Conservation (phyloP, 2,113 vertebrate species). For the Mugil cephalus region DNA sequence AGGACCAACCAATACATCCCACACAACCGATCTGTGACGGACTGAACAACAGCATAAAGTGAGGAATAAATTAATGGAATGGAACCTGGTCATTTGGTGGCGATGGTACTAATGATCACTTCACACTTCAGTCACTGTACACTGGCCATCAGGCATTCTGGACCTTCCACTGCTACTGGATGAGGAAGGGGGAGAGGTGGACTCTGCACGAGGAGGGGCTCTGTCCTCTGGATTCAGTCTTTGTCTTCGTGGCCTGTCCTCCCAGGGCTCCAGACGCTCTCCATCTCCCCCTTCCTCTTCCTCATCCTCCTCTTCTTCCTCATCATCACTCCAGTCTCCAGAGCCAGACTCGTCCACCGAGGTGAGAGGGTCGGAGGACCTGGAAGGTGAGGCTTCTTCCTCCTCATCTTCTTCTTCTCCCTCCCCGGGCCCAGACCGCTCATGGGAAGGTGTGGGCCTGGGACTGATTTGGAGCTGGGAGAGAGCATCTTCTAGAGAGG, state of each 20-base stretch:
- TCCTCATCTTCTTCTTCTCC: conserved; percentile 90
- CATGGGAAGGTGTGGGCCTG: conserved; percentile 78
- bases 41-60: conserved; percentile 49
- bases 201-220: conserved; percentile 83
- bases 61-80: conserved; percentile 73
- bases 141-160: conserved; percentile 97
- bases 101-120: conserved; percentile 27
- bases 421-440: conserved; percentile 87
- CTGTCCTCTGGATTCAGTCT: conserved; percentile 86
- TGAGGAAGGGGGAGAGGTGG: conserved; percentile 66
- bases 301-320: conserved; percentile 77
- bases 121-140: conserved; percentile 98
- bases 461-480: conserved; percentile 89
- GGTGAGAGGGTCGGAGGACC: conserved; percentile 86
- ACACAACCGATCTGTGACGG: conserved; percentile 52
- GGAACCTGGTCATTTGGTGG: conserved; percentile 54
- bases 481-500: conserved; percentile 89
- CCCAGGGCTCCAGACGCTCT: conserved; percentile 71
- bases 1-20: conserved; percentile 28
- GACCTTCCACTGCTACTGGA: conserved; percentile 85
- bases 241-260: conserved; percentile 87
- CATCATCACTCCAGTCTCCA: conserved; percentile 90
- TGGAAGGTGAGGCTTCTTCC: conserved; percentile 84
- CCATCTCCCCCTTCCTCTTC: conserved; percentile 82
- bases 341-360: conserved; percentile 92